Base-by-base conservation (phyloP, 1,140 invertebrate species). In the Aphis gossypii region DNA sequence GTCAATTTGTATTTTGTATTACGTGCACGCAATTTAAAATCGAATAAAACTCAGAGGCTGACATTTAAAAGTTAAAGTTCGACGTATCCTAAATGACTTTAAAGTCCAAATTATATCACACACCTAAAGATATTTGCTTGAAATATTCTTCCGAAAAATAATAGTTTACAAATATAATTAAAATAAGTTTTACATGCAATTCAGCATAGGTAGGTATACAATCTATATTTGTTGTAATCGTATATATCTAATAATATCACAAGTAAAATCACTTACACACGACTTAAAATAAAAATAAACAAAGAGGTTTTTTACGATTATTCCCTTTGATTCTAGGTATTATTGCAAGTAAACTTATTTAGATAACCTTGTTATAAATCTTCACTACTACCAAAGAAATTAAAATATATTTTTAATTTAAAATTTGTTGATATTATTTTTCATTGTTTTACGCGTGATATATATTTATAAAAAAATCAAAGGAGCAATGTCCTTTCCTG, bases 1-100 rank as follows among this genome's bases (percentile, higher is more conserved):
- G 44, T n/a, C 44, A 35, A 88, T 88, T 88, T 51, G 86, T 88
- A 88, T n/a, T 88, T 51, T 30, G 86, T 88, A 51, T 88, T 88
- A 88, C 46, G 30, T 35, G 46, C 25, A n/a, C 30, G 46, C n/a
- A n/a, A 88, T 88, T 88, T 88, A n/a, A 88, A 88, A 88, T 35
- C 41, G 6, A 46, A 86, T 25, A 86, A 86, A 86, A 84, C 41
- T 20, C 41, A 14, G 60, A 68, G 6, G 18, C 14, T 76, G 30
- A 76, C n/a, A 76, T 76, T 76, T n/a, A n/a, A n/a, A n/a, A 11
- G n/a, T 35, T n/a, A n/a, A 76, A 76, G 30, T 76, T 76, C 18
- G 5, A 76, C 60, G 30, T 68, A n/a, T 76, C n/a, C 23, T 18
- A n/a, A 18, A 35, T 14, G 14, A 76, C 14, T n/a, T 76, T 35